Conservation (phyloP, 2,113 vertebrate species). For the Ancistrus triradiatus region DNA sequence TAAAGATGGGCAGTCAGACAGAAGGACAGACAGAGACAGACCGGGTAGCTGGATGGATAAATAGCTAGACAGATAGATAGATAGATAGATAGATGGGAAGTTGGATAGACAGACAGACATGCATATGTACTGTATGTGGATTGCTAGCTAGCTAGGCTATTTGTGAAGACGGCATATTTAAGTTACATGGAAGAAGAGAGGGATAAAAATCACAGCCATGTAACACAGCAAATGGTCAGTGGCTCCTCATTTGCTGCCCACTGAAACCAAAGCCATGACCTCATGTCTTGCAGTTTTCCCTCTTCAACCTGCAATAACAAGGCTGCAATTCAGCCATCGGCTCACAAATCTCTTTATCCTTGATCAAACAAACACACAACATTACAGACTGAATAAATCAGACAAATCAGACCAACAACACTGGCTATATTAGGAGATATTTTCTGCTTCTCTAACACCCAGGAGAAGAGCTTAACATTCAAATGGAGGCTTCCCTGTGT, state of each 20-base stretch:
- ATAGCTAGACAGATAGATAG: no score
- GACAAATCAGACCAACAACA: conserved; percentile 10
- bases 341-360: neutral
- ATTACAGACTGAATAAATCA: neutral
- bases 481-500: conserved; percentile 43
- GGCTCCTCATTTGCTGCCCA: neutral
- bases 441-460: neutral
- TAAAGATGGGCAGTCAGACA: no score
- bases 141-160: no score
- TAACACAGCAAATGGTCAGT: conserved; percentile 29
- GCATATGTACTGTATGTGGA: no score
- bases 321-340: no score
- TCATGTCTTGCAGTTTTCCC: neutral
- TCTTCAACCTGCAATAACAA: conserved; percentile 4
- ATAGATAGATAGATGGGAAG: no score
- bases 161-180: no score
- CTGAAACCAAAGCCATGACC: neutral
- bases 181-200: conserved; percentile 42
- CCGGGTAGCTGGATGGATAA: no score
- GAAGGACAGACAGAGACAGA: no score
- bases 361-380: neutral
- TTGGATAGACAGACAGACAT: no score
- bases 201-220: conserved; percentile 16
- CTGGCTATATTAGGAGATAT: conserved; percentile 6
- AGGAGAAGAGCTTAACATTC: conserved; percentile 46